phyloP scores from a whole-genome alignment of 2,888 invertebrate species.

The Eutolmus rufibarbis region DNA sequence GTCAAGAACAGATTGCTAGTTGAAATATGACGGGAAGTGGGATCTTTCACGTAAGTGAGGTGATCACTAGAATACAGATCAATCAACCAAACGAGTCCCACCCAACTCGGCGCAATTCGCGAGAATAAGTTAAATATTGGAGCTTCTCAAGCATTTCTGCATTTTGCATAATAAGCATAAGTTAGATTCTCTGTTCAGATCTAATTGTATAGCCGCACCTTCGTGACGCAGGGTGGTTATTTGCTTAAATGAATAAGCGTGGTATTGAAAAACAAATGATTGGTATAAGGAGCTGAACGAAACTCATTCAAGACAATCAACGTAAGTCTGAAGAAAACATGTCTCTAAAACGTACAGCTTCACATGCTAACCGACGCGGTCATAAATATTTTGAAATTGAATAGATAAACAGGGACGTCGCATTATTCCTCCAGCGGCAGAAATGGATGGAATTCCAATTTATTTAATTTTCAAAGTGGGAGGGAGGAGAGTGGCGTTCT shows the following conservation, averaged over 20 bases:
- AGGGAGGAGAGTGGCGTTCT: background rate
- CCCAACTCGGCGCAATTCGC: background rate
- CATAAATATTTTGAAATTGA: slow-evolving; percentile 35
- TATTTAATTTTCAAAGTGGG: background rate
- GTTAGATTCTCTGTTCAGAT: background rate
- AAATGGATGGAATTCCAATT: background rate
- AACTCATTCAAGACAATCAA: slow-evolving; percentile 19
- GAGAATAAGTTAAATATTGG: background rate
- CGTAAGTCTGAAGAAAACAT: background rate
- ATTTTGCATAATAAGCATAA: background rate
- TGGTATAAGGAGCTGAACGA: background rate
- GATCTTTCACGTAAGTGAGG: background rate
- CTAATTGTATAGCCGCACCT: background rate
- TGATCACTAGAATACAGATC: background rate
- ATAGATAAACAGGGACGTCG: slow-evolving; percentile 29
- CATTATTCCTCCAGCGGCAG: background rate
- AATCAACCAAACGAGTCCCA: background rate
- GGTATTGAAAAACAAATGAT: background rate
- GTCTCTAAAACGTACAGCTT: background rate
- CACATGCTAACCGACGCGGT: background rate
- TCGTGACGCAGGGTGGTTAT: background rate
- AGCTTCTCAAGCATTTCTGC: background rate
- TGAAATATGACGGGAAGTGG: background rate
- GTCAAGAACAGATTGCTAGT: background rate
- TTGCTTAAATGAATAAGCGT: background rate